These are phyloP conservation scores for Acrobasis suavella DNA, from an alignment of 2,888 invertebrate species.

Conservation along the genomic window DNA sequence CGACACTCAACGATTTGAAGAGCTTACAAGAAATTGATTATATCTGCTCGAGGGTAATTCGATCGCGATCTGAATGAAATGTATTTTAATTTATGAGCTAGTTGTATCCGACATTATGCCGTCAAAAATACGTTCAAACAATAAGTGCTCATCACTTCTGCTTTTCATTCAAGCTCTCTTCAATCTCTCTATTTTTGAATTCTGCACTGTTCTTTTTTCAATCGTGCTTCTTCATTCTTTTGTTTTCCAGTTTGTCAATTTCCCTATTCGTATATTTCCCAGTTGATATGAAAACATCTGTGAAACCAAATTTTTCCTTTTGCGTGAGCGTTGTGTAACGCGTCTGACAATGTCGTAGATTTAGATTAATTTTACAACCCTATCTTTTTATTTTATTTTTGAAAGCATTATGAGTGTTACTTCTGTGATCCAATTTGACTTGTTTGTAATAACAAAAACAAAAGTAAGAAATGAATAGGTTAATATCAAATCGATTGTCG, in stretches of 20 bases:
- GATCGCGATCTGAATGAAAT: not conserved
- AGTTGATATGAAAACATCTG: too few relatives aligned
- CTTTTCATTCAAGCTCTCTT: not conserved
- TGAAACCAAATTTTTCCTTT: too few relatives aligned
- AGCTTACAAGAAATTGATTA: not conserved
- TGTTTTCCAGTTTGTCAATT: too few relatives aligned
- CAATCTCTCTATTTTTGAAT: not conserved
- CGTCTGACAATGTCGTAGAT: too few relatives aligned
- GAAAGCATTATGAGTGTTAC: not conserved
- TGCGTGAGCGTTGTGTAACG: too few relatives aligned
- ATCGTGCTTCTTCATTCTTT: too few relatives aligned
- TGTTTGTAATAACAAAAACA: not conserved
- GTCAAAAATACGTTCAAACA: not conserved
- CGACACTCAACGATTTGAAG: not conserved
- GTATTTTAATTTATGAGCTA: not conserved
- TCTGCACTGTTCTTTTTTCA: too few relatives aligned
- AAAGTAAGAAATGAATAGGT: not conserved
- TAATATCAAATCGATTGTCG: not conserved
- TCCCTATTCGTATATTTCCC: too few relatives aligned
- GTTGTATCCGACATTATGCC: not conserved
- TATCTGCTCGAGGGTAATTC: not conserved
- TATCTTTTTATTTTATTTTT: too few relatives aligned
- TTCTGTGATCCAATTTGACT: not conserved
- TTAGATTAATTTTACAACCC: too few relatives aligned
- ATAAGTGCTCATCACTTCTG: not conserved